phyloP scores from a whole-genome alignment of 2,888 invertebrate species.

The Lepidochitona cinerea region DNA sequence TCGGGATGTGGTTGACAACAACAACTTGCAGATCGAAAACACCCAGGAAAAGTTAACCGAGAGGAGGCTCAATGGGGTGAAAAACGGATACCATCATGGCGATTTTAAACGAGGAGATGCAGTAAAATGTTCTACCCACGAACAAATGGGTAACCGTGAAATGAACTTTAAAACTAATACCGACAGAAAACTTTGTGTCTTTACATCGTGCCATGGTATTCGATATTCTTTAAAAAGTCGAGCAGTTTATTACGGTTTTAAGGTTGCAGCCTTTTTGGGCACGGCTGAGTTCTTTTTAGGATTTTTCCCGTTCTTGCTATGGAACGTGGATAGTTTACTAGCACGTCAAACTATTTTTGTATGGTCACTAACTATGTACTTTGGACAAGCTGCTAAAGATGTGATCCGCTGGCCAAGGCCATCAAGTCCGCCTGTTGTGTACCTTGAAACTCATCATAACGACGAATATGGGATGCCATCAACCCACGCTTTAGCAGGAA shows the following conservation, averaged over 20 bases:
- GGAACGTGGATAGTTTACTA: slow-evolving; percentile 51
- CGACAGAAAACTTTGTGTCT: neutral
- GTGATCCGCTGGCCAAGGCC: slow-evolving; percentile 54
- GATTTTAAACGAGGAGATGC: neutral
- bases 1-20: neutral
- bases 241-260: slow-evolving; percentile 42
- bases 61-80: neutral
- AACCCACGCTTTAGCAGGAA: slow-evolving; percentile 57
- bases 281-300: slow-evolving; percentile 52
- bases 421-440: slow-evolving; percentile 48
- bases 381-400: slow-evolving; percentile 55
- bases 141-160: neutral
- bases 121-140: neutral
- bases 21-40: neutral
- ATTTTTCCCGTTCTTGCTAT: slow-evolving; percentile 48
- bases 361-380: slow-evolving; percentile 56
- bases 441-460: slow-evolving; percentile 49
- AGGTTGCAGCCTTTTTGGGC: slow-evolving; percentile 50
- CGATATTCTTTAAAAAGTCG: slow-evolving; percentile 31
- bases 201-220: neutral
- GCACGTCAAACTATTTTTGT: slow-evolving; percentile 41
- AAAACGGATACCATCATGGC: neutral
- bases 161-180: neutral
- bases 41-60: neutral
- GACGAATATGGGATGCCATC: slow-evolving; percentile 58